Conservation (phyloP, 2,113 vertebrate genomes). For the Acrocephalus arundinaceus region DNA sequence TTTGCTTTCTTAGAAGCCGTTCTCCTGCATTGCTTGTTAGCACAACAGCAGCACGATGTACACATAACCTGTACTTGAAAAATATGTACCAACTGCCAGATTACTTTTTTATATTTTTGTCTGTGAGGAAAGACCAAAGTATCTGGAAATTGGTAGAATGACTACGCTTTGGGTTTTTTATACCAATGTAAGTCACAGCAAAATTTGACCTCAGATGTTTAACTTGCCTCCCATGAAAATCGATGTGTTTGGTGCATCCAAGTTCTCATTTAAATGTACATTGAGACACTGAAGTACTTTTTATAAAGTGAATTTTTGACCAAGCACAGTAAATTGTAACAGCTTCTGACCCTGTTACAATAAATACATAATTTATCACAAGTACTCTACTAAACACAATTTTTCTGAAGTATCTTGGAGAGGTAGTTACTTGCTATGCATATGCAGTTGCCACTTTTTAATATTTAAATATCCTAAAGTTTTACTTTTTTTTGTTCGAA, state of each 20-base stretch:
- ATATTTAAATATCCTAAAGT: conserved; percentile 62
- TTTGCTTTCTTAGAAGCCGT: not conserved
- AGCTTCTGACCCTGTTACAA: conserved; percentile 63
- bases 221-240: conserved; percentile 25
- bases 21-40: not conserved
- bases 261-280: conserved; percentile 52
- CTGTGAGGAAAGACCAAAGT: not conserved
- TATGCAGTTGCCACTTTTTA: conserved; percentile 55
- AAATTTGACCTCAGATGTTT: conserved; percentile 32
- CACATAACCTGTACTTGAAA: not conserved
- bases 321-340: conserved; percentile 61
- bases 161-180: not conserved
- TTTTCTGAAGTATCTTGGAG: conserved; percentile 59
- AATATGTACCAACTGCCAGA: not conserved
- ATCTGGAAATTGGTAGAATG: not conserved
- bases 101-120: not conserved
- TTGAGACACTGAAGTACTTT: conserved; percentile 18
- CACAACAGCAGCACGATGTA: not conserved
- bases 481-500: conserved; percentile 52
- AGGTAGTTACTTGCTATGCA: conserved; percentile 62
- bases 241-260: not conserved
- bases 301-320: conserved; percentile 60
- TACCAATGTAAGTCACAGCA: not conserved
- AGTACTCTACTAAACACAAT: conserved; percentile 62
- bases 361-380: conserved; percentile 74